Conservation (phyloP, 1,140 invertebrate genomes). For the Octopus bimaculoides region DNA sequence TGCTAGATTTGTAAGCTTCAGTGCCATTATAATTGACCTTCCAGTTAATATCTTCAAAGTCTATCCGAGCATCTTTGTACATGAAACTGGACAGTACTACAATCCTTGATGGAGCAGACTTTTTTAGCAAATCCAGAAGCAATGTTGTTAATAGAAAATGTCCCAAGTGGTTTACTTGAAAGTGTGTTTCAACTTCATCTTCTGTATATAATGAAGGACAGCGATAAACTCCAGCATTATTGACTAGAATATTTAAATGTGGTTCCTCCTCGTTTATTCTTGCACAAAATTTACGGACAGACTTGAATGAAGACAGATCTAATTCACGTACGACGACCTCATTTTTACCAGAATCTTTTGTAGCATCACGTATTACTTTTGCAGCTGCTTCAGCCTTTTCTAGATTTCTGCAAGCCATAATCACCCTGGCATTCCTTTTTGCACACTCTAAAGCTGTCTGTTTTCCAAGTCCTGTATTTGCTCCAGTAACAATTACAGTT, state of each 20-base stretch:
- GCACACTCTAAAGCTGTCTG: conserved; percentile 70
- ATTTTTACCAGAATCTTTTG: conserved; percentile 57
- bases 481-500: conserved; percentile 80
- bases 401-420: conserved; percentile 80
- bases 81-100: conserved; percentile 82
- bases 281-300: conserved; percentile 70
- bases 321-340: conserved; percentile 69
- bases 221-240: conserved; percentile 71
- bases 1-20: conserved; percentile 66
- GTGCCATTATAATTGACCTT: conserved; percentile 55
- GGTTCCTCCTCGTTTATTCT: conserved; percentile 62
- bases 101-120: conserved; percentile 69
- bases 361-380: conserved; percentile 73
- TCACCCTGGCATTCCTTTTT: conserved; percentile 69
- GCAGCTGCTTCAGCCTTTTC: conserved; percentile 72
- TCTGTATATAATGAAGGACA: conserved; percentile 45
- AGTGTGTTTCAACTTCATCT: conserved; percentile 52
- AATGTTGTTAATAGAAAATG: conserved; percentile 83
- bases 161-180: conserved; percentile 59
- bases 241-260: conserved; percentile 66
- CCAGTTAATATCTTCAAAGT: conserved; percentile 72
- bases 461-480: conserved; percentile 85
- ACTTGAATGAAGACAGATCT: conserved; percentile 71
- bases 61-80: conserved; percentile 67
- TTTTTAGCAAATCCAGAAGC: conserved; percentile 69